Conservation (phyloP, 2,888 invertebrate genomes). For the Chrysolina haemoptera region DNA sequence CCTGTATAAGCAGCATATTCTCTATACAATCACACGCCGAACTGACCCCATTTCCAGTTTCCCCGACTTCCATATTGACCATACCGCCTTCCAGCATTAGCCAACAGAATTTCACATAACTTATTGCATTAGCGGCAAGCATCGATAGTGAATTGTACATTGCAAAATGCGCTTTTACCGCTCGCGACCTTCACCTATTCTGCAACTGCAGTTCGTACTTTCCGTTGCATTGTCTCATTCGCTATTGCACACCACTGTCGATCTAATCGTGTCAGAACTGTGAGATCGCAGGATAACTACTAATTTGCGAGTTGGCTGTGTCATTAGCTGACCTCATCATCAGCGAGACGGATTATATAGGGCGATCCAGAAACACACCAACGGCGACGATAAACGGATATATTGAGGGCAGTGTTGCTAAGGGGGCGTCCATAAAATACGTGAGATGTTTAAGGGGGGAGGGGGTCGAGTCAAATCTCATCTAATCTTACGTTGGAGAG, state of each 20-base stretch:
- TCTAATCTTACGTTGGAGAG: too few relatives aligned
- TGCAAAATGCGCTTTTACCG: conserved; percentile 40
- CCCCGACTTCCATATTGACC: background rate
- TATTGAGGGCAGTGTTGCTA: too few relatives aligned
- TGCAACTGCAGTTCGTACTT: conserved; percentile 43
- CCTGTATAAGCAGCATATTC: too few relatives aligned
- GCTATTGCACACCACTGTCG: conserved; percentile 31
- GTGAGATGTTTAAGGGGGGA: too few relatives aligned
- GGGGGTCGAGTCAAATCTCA: too few relatives aligned
- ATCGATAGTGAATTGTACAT: conserved; percentile 20
- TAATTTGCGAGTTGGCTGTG: conserved; percentile 31
- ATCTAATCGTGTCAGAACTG: conserved; percentile 24
- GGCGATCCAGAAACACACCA: background rate
- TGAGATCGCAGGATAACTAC: conserved; percentile 29
- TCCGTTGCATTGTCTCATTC: conserved; percentile 39
- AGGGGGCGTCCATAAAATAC: too few relatives aligned
- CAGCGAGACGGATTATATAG: background rate
- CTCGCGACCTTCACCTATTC: conserved; percentile 49
- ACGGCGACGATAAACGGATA: too few relatives aligned
- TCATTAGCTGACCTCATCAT: conserved; percentile 30
- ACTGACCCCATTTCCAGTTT: background rate
- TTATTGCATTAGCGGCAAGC: conserved; percentile 24
- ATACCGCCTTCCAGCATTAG: conserved; percentile 3
- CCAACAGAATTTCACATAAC: conserved; percentile 4
- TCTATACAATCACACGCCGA: background rate